Percentiles rank a stretch among this genome's conserved stretches.
Evolutionary conservation across 1,140 invertebrate genomes (phyloP).

Genomic region (Ridgeia piscesae): DNA sequence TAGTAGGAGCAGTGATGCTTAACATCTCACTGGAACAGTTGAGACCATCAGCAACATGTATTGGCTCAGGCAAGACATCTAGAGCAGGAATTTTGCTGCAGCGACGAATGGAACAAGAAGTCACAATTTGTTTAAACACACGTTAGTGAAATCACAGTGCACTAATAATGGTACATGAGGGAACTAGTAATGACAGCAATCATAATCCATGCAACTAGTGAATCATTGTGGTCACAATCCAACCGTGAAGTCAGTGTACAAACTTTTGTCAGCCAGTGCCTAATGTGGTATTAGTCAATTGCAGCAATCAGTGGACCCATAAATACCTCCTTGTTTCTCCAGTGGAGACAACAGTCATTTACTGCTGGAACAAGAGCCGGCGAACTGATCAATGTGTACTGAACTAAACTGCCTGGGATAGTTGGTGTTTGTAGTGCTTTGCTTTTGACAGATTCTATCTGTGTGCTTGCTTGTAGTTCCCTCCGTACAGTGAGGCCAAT

Average conservation of each 20-base stretch:
- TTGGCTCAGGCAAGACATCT: background rate
- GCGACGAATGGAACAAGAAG: background rate
- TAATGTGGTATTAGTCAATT: background rate
- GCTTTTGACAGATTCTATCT: background rate
- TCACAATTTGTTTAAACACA: background rate
- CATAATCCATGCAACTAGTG: background rate
- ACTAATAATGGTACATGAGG: no score
- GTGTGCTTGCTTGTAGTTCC: background rate
- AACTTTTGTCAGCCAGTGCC: no score
- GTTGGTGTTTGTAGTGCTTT: background rate
- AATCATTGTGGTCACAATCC: background rate
- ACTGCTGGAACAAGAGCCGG: background rate
- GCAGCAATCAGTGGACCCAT: background rate
- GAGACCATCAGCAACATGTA: background rate
- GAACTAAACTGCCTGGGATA: background rate
- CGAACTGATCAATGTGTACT: background rate
- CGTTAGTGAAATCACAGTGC: background rate
- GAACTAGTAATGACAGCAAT: no score
- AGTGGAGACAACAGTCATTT: background rate
- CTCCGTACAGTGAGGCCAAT: background rate
- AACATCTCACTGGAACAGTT: background rate
- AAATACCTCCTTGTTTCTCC: background rate
- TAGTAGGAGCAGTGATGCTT: background rate
- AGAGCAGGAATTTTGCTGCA: background rate
- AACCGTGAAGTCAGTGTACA: background rate